Evolutionary conservation across 1,140 invertebrate species (phyloP), one percentile per base, ranked within the genome.

Genomic region (Rhyacophila brunnea): DNA sequence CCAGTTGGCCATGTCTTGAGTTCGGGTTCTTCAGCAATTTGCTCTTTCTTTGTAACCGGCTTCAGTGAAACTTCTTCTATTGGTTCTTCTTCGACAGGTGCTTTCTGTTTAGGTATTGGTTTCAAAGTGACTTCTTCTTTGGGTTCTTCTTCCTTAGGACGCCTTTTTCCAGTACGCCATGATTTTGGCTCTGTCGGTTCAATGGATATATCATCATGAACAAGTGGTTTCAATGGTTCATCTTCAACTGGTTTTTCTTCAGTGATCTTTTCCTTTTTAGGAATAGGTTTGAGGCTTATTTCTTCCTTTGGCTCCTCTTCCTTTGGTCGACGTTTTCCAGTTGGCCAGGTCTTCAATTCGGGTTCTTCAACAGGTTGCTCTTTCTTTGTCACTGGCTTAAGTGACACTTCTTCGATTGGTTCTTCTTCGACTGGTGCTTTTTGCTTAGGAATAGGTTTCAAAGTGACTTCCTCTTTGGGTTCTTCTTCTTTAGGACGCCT

Each of bases 1-100:
- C 70, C 70, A 5, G 65, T 73, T 6, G 79, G 75, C 71, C 71
- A 72, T 65, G 75, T 66, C 40, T 75, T 73, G 59, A 74, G 68
- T 58, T 79, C 79, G 4, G 70, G 52, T 9, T 71, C 70, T 36
- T 79, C 72, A 58, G 73, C 66, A 10, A 51, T 42, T 47, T 49
- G 43, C 48, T 11, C 51, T 47, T 40, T 68, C 67, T 44, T 58
- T 63, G 56, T 44, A 47, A 60, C 42, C 42, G 23, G 50, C 40
- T 66, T 66, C 56, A 65, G 59, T 23, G 46, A 36, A 19, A 51
- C 36, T 44, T 67, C 45, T n/a, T n/a, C n/a, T n/a, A n/a, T n/a
- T n/a, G 72, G 68, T 14, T 15, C 70, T 50, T 75, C 70, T 68
- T 81, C 77, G 0, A 71, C 69, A 66, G 70, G 52, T 65, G 67